Percentiles rank a stretch among this genome's conserved stretches.
Evolutionary conservation across 2,113 vertebrate species (phyloP).

Genomic region (Chloropsis cyanopogon): DNA sequence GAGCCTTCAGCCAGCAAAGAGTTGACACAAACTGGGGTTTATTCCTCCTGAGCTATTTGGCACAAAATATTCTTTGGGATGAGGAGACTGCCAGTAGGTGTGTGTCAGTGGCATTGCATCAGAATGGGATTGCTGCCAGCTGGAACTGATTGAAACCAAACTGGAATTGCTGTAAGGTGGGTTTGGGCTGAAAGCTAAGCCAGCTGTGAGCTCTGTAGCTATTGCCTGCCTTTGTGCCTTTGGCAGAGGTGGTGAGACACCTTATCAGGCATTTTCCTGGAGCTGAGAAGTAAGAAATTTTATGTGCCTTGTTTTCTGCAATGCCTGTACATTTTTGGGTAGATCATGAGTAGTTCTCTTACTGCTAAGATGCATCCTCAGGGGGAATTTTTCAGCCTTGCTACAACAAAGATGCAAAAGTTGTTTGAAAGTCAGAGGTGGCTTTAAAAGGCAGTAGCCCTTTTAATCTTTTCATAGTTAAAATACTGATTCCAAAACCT

Average conservation of each 20-base stretch:
- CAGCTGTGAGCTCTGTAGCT: background rate
- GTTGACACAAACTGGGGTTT: background rate
- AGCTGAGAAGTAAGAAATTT: background rate
- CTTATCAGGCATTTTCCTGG: background rate
- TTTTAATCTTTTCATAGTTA: background rate
- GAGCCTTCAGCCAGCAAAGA: background rate
- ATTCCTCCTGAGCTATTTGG: background rate
- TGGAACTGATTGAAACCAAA: background rate
- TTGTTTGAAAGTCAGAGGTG: background rate
- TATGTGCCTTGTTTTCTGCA: background rate
- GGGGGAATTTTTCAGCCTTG: background rate
- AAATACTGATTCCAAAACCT: background rate
- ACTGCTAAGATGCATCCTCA: background rate
- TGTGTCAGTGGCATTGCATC: background rate
- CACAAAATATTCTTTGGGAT: background rate
- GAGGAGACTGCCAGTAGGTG: background rate
- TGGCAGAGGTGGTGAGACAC: background rate
- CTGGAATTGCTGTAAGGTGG: background rate
- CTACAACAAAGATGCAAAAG: background rate
- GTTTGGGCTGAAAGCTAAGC: background rate
- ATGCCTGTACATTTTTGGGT: background rate
- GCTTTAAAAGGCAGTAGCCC: background rate
- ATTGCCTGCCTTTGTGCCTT: background rate
- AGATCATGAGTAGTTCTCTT: background rate
- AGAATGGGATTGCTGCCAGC: background rate